Evolutionary conservation across 2,113 vertebrate genomes (phyloP).

Genomic region (Panthera uncia): DNA sequence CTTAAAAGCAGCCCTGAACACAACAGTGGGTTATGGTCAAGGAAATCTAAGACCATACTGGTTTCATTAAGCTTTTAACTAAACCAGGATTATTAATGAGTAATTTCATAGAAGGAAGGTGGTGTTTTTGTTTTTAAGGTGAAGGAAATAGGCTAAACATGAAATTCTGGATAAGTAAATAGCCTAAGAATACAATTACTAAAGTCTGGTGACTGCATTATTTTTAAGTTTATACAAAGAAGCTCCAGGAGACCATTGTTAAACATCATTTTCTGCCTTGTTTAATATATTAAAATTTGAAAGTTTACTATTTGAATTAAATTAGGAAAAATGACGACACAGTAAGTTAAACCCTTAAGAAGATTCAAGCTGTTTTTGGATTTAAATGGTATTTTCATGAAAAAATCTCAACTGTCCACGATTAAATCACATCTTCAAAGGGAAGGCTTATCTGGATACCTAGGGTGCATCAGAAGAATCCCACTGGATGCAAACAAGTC

Average conservation of each 20-base stretch:
- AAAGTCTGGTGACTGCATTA: not conserved
- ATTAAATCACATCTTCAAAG: not conserved
- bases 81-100: not conserved
- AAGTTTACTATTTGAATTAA: constrained; percentile 1
- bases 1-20: not conserved
- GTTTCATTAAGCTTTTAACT: not conserved
- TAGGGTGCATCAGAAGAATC: not conserved
- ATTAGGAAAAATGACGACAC: not conserved
- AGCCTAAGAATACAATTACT: constrained; percentile 19
- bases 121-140: not conserved
- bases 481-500: not conserved
- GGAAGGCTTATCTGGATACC: not conserved
- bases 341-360: not conserved
- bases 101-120: constrained; percentile 3
- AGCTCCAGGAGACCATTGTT: constrained; percentile 16
- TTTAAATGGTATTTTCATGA: not conserved
- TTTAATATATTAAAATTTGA: constrained; percentile 5
- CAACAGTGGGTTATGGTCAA: not conserved
- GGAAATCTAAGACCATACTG: not conserved
- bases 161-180: constrained; percentile 12
- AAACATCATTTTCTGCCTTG: not conserved
- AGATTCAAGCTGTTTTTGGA: not conserved
- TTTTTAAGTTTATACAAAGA: constrained; percentile 37
- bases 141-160: not conserved
- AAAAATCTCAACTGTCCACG: not conserved